phyloP scores from a whole-genome alignment of 2,888 invertebrate genomes.

The Cheilosia grossa region DNA sequence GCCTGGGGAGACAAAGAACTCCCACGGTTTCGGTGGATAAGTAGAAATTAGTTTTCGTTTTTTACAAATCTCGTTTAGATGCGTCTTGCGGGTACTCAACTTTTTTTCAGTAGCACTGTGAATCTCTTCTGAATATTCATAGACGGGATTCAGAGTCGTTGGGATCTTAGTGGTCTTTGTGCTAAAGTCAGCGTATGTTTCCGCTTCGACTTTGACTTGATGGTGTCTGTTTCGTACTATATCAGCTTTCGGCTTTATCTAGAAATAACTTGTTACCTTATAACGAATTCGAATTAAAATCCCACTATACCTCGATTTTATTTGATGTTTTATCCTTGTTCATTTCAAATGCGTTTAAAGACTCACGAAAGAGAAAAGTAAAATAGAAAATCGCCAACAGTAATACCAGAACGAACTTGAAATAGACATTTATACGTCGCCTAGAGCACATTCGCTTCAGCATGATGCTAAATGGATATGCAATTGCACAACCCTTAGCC shows the following conservation, averaged over 20 bases:
- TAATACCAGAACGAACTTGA: conserved; percentile 80
- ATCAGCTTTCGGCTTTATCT: conserved; percentile 77
- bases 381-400: conserved; percentile 81
- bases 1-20: conserved; percentile 88
- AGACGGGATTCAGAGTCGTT: conserved; percentile 82
- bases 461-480: conserved; percentile 74
- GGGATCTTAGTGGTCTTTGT: conserved; percentile 57
- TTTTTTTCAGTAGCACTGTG: conserved; percentile 83
- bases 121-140: conserved; percentile 83
- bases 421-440: conserved; percentile 80
- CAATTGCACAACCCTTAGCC: conserved; percentile 14
- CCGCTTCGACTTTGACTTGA: conserved; percentile 30
- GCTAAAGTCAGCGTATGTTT: conserved; percentile 35
- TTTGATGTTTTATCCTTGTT: conserved; percentile 77
- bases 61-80: conserved; percentile 84
- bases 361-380: conserved; percentile 81
- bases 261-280: not conserved
- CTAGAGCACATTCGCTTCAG: conserved; percentile 80
- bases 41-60: conserved; percentile 81
- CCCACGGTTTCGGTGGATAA: conserved; percentile 87
- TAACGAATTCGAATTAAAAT: no score
- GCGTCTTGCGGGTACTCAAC: conserved; percentile 84
- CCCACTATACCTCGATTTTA: conserved; percentile 39
- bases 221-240: conserved; percentile 47
- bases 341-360: conserved; percentile 82